A percentile compares a stretch with the other conserved stretches of the same genome.
These are phyloP conservation scores for Epinotia bilunana DNA, from an alignment of 2,888 invertebrate genomes.

Conservation along the genomic window DNA sequence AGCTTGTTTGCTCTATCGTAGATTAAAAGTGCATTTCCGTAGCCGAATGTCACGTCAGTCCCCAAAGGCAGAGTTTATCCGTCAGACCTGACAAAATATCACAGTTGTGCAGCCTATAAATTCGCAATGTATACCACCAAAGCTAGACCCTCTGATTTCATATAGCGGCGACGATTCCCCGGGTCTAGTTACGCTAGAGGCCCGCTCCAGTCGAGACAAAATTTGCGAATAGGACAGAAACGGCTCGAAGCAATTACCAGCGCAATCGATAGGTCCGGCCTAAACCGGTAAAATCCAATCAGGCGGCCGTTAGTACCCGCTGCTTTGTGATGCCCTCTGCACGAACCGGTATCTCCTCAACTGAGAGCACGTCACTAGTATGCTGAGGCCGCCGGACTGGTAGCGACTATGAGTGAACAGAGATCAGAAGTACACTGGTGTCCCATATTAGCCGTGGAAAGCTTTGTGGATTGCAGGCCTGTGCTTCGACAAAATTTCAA, in stretches of 20 bases:
- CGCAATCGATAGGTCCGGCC: constrained; percentile 28
- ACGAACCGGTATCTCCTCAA: background rate
- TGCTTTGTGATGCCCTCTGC: constrained; percentile 13
- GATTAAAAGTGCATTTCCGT: constrained; percentile 14
- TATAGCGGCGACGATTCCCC: background rate
- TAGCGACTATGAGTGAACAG: background rate
- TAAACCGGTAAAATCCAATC: constrained; percentile 40
- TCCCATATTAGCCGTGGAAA: background rate
- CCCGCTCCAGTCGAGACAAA: background rate
- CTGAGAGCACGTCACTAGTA: background rate
- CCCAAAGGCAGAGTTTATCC: constrained; percentile 3
- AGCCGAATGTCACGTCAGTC: constrained; percentile 15
- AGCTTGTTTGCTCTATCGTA: background rate
- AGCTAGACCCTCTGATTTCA: background rate
- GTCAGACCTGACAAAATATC: constrained; percentile 4
- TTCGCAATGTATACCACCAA: background rate
- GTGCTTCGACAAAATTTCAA: background rate
- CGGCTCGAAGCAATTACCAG: constrained; percentile 26
- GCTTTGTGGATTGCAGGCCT: background rate
- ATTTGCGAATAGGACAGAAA: constrained; percentile 1
- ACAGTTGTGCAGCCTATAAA: background rate
- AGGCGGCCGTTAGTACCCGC: constrained; percentile 20
- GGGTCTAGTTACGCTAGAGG: background rate
- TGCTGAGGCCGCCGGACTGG: background rate
- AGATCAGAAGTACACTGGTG: background rate